These are phyloP conservation scores for Aphaenogaster ashmeadi DNA, from an alignment of 1,140 invertebrate genomes.

Conservation along the genomic window DNA sequence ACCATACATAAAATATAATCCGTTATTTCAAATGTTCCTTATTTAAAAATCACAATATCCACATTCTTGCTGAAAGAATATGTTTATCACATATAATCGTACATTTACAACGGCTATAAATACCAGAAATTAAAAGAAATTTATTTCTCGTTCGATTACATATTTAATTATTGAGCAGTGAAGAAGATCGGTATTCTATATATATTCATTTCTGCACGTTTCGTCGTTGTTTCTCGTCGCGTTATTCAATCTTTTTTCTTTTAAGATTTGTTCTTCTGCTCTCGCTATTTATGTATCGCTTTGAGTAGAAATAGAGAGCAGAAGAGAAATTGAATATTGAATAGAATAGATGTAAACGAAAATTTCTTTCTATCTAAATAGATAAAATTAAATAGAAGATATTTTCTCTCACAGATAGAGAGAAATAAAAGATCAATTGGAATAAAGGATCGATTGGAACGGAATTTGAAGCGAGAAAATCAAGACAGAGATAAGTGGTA, in stretches of 20 bases:
- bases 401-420: background rate
- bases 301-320: background rate
- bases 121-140: background rate
- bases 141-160: background rate
- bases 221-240: background rate
- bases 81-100: background rate
- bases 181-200: background rate
- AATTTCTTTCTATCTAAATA: background rate
- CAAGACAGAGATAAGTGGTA: background rate
- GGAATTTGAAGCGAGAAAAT: background rate
- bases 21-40: slow-evolving; percentile 1
- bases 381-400: background rate
- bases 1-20: background rate
- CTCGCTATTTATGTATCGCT: background rate
- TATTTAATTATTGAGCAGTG: background rate
- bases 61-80: background rate
- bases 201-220: background rate
- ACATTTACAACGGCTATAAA: background rate
- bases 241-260: background rate
- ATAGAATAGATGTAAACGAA: background rate
- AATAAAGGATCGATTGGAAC: background rate
- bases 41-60: background rate
- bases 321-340: background rate
- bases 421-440: background rate
- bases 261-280: background rate